Base-by-base conservation (phyloP, 2,797 vertebrate genomes). In the Saxicola maurus region DNA sequence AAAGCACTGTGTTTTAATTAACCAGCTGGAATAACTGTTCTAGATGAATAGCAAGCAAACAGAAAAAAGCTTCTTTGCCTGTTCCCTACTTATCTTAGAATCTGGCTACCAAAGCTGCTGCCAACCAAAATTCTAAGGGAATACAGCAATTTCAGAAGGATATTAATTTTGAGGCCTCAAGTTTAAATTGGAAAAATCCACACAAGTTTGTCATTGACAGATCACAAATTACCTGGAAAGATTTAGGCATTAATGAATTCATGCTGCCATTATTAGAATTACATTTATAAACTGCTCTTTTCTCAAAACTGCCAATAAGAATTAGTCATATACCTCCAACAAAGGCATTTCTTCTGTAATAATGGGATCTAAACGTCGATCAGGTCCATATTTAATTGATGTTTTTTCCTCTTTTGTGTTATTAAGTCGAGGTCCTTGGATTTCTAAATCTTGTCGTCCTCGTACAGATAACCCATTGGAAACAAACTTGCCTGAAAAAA, bases 401-500 rank as follows among this genome's bases (percentile, higher is more conserved):
- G 99, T 99, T 97, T 99, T 99, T 87, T 99, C 99, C 93, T 99
- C 99, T 96, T 99, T 99, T 92, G 98, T 99, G 94, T 97, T 96
- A 95, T 99, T 99, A 82, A 99, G 98, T 52, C 99, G 97, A 82
- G 98, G 98, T 17, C 99, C 99, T 91, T 98, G 98, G 90, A 99
- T 99, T 96, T 99, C 98, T 93, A 99, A 97, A 90, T 99, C 98
- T 95, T 99, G 99, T 67, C 97, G 98, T 56, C 99, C 99, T 72
- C 98, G 97, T 59, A 99, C 99, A 93, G 96, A 97, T 94, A 98
- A 96, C 17, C 97, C 94, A 75, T 97, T 97, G 76, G 96, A 88
- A 13, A 93, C 94, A 95, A 97, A 96, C 73, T 97, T 97, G 30
- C 97, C 98, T 98, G 81, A 83, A 97, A 96, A n/a, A n/a, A 31